phyloP scores from a whole-genome alignment of 2,113 vertebrate genomes.

The Psammodynastes pulverulentus region DNA sequence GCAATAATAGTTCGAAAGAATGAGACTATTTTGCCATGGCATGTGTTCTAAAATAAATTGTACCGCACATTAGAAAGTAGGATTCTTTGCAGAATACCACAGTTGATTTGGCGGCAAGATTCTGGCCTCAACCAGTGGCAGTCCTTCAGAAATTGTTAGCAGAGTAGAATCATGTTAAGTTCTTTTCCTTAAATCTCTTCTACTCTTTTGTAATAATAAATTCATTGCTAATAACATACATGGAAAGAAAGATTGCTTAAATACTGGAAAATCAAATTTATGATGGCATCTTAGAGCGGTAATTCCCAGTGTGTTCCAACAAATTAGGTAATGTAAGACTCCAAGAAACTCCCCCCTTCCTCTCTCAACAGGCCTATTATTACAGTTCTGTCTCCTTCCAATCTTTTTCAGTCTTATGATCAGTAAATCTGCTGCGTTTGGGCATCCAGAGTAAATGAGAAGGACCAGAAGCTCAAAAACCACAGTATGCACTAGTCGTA shows the following conservation, averaged over 20 bases:
- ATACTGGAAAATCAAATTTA: neutral
- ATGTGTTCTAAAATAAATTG: neutral
- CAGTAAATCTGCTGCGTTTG: neutral
- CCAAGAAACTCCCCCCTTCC: neutral
- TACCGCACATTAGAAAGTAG: neutral
- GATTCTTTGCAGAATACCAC: neutral
- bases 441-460: neutral
- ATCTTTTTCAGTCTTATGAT: neutral
- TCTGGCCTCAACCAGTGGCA: neutral
- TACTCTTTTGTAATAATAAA: neutral
- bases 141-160: neutral
- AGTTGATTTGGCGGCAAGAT: neutral
- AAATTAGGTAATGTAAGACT: neutral
- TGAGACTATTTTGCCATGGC: neutral
- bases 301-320: neutral
- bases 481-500: neutral
- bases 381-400: neutral
- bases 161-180: neutral
- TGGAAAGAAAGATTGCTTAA: neutral
- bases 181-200: neutral
- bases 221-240: neutral
- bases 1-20: neutral
- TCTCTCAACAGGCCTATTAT: neutral
- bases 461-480: neutral
- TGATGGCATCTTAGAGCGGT: neutral